Evolutionary conservation across 1,140 invertebrate genomes (phyloP).

Genomic region (Nautilus pompilius): DNA sequence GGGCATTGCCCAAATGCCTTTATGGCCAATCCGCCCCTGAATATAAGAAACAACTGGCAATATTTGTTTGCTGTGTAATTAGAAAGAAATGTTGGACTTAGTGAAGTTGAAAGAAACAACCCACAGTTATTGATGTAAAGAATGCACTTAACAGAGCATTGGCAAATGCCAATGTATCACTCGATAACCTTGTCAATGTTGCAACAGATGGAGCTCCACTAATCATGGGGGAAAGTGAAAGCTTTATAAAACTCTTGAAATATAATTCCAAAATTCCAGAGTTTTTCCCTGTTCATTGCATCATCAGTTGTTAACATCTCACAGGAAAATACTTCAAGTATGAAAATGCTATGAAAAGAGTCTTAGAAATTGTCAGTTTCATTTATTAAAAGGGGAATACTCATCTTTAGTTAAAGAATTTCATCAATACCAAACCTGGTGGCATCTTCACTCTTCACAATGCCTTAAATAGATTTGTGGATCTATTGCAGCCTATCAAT

Average conservation of each 20-base stretch:
- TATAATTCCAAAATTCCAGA: not conserved
- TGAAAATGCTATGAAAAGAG: not conserved
- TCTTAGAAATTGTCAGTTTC: not conserved
- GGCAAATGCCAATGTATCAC: not conserved
- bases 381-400: not conserved
- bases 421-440: not conserved
- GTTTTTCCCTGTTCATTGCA: not conserved
- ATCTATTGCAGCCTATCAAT: not conserved
- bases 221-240: not conserved
- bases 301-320: not conserved
- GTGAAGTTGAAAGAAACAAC: not conserved
- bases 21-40: too few relatives aligned
- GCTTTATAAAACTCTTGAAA: not conserved
- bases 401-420: not conserved
- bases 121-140: not conserved
- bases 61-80: too few relatives aligned
- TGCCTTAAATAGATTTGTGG: not conserved
- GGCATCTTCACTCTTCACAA: not conserved
- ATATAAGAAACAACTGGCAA: too few relatives aligned
- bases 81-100: too few relatives aligned
- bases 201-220: not conserved
- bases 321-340: not conserved
- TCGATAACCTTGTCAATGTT: not conserved
- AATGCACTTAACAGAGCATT: not conserved
- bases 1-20: too few relatives aligned